Evolutionary conservation across 2,113 vertebrate species (phyloP), one percentile per base, ranked within the genome.

Genomic region (Urocynchramus pylzowi): DNA sequence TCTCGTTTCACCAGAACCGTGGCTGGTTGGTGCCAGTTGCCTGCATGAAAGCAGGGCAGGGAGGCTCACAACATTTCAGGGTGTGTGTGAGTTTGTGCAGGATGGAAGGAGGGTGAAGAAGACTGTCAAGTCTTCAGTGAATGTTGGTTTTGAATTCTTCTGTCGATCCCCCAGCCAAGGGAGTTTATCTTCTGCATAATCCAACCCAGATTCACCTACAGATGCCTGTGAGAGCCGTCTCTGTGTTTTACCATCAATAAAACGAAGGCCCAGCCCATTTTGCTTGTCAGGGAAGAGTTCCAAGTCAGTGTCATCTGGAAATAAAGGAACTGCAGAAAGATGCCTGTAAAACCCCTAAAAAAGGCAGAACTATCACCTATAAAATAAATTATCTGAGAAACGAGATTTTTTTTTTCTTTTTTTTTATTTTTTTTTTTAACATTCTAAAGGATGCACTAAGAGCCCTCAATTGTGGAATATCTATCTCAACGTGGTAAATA

Each of bases 401-500:
- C 1, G 0, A 84, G 91, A 24, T 81, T 79, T 92, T 75, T 67
- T 15, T 5, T 3, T 8, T 9, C 41, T 4, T 17, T 12, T 41
- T 24, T 27, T 14, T 54, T n/a, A n/a, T 68, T 83, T 80, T 82
- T 83, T 91, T 89, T 73, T 59, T 42, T 9, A 35, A 41, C 74
- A 79, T 95, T 94, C 64, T 84, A 90, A 93, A 90, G 76, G 77
- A 93, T 78, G 87, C 89, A 90, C 82, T 93, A 95, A 93, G 94
- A 97, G 82, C 87, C 91, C 81, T 97, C 82, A 77, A 61, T 88
- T 86, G 89, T 87, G 93, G 93, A 96, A 96, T 95, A 95, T 93
- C 95, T 93, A 96, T 95, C 91, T 95, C 94, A 91, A 91, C 27
- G 7, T 94, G 73, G 75, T 87, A 94, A 94, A 92, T 50, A 69